These are phyloP conservation scores for Galbula dea DNA, from an alignment of 2,113 vertebrate genomes.

Conservation along the genomic window DNA sequence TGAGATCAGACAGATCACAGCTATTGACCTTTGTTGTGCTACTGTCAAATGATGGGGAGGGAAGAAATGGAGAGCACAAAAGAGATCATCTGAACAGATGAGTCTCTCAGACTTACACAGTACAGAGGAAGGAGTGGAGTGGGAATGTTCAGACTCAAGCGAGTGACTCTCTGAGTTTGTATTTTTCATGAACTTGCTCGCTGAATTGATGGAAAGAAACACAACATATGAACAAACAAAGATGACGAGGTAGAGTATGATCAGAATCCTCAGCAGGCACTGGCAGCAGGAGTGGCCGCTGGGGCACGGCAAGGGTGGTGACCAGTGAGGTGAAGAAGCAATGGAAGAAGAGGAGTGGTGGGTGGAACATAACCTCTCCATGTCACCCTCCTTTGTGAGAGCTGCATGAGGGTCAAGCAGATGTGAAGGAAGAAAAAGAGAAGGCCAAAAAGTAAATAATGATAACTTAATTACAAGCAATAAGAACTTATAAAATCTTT, in stretches of 20 bases:
- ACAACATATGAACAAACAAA: slow-evolving; percentile 76
- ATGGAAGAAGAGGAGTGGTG: slow-evolving; percentile 59
- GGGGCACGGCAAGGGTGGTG: slow-evolving; percentile 69
- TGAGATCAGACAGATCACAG: not conserved
- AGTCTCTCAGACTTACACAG: slow-evolving; percentile 79
- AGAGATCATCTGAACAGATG: not conserved
- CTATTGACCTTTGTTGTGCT: not conserved
- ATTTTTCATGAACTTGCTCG: slow-evolving; percentile 65
- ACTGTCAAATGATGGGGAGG: not conserved
- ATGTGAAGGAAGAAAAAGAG: slow-evolving; percentile 10
- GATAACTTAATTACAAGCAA: slow-evolving; percentile 46
- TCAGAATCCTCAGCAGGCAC: slow-evolving; percentile 71
- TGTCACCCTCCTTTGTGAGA: slow-evolving; percentile 59
- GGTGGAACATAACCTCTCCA: slow-evolving; percentile 51
- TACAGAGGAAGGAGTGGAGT: slow-evolving; percentile 67
- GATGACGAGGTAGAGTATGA: slow-evolving; percentile 73
- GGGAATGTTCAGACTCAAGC: slow-evolving; percentile 67
- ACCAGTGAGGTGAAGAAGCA: slow-evolving; percentile 67
- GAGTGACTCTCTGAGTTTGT: slow-evolving; percentile 55
- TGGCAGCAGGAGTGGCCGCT: slow-evolving; percentile 72
- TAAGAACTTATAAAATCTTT: not conserved
- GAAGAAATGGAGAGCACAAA: not conserved
- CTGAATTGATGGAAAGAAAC: slow-evolving; percentile 76
- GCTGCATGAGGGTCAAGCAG: slow-evolving; percentile 54
- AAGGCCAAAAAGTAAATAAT: slow-evolving; percentile 46